phyloP scores from a whole-genome alignment of 2,113 vertebrate genomes.

The Salvelinus sp. region DNA sequence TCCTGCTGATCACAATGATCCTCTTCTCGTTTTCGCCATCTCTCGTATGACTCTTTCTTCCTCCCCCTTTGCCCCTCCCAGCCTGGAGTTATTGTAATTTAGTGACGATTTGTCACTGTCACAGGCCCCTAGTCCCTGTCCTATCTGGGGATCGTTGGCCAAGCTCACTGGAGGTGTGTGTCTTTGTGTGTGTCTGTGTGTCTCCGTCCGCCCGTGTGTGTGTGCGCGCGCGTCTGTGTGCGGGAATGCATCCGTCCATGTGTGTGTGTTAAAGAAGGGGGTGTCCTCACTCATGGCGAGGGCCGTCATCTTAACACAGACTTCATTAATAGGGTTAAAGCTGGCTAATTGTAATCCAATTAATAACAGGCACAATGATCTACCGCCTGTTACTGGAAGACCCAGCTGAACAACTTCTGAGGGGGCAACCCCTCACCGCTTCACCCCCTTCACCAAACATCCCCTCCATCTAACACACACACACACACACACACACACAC shows the following conservation, averaged over 20 bases:
- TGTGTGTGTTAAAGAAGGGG: conserved; percentile 2
- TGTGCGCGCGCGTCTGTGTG: background rate
- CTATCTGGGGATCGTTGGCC: conserved; percentile 72
- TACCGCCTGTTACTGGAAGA: conserved; percentile 38
- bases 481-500: background rate
- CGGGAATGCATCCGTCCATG: background rate
- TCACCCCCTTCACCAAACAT: background rate
- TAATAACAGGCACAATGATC: conserved; percentile 55
- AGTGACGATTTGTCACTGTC: conserved; percentile 87
- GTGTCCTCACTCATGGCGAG: conserved; percentile 73
- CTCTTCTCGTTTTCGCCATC: background rate
- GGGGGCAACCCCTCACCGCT: background rate
- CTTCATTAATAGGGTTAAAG: conserved; percentile 57
- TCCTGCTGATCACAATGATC: background rate
- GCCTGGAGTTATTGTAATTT: conserved; percentile 72
- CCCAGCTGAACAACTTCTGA: conserved; percentile 34
- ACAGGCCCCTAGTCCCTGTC: conserved; percentile 72
- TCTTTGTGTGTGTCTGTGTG: conserved; percentile 15
- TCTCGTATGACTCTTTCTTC: conserved; percentile 19
- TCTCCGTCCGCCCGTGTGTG: background rate
- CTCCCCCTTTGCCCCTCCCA: conserved; percentile 23
- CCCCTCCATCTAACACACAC: background rate
- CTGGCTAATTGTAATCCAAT: conserved; percentile 61
- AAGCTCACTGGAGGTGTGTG: conserved; percentile 49
- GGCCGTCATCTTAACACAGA: conserved; percentile 47